phyloP scores from a whole-genome alignment of 1,140 invertebrate genomes.

The Plutomurus gul region DNA sequence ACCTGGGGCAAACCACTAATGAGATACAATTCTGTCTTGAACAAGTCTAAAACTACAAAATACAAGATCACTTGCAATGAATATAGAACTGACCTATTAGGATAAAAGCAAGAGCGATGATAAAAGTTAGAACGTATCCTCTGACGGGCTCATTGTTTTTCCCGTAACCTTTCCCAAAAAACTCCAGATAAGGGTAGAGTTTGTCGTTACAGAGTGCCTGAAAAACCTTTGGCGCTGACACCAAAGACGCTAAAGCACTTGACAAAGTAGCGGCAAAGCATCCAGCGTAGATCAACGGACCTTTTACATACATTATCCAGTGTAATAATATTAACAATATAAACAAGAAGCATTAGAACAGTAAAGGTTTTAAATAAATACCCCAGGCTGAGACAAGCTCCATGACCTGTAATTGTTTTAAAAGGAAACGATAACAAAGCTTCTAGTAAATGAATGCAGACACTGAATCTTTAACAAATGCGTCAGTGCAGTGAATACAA shows the following conservation, averaged over 20 bases:
- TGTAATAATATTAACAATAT: background rate
- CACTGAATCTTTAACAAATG: constrained; percentile 51
- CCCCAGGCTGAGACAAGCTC: constrained; percentile 59
- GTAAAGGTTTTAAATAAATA: no score
- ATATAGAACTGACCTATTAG: constrained; percentile 61
- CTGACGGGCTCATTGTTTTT: constrained; percentile 64
- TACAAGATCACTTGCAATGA: background rate
- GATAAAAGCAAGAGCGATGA: constrained; percentile 64
- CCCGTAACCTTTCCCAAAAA: constrained; percentile 67
- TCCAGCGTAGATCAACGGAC: constrained; percentile 62
- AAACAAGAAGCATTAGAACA: constrained; percentile 44
- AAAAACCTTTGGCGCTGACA: constrained; percentile 68
- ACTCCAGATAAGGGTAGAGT: constrained; percentile 66
- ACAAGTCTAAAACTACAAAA: background rate
- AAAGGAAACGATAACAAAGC: no score
- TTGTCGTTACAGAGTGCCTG: constrained; percentile 66
- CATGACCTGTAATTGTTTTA: constrained; percentile 61
- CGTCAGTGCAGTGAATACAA: background rate
- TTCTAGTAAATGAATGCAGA: background rate
- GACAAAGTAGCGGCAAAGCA: constrained; percentile 68
- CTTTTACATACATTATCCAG: background rate
- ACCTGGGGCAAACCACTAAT: no score
- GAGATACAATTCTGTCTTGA: background rate
- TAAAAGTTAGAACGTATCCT: constrained; percentile 66
- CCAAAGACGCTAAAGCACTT: constrained; percentile 67